These are phyloP conservation scores for Actinernus sp. DNA, from an alignment of 92 coral and sea anemone species.

Conservation along the genomic window DNA sequence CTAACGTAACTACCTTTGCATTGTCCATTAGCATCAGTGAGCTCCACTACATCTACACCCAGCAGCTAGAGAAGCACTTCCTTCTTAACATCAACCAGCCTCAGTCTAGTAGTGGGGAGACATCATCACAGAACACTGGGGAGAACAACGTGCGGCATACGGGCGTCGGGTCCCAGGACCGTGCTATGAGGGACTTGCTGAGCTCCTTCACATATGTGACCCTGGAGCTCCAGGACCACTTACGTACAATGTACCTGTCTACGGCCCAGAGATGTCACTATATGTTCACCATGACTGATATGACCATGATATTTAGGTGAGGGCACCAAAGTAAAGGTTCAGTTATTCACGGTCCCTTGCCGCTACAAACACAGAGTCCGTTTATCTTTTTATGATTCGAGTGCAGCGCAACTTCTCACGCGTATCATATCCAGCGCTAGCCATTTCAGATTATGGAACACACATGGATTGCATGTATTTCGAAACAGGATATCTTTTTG, in stretches of 20 bases:
- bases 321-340: too few relatives aligned
- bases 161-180: constrained; percentile 77
- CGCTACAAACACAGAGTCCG: too few relatives aligned
- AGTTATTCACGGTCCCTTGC: too few relatives aligned
- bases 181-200: constrained; percentile 79
- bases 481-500: too few relatives aligned
- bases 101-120: constrained; percentile 71
- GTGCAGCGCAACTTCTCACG: too few relatives aligned
- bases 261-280: constrained; percentile 99
- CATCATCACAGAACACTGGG: constrained; percentile 74
- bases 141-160: constrained; percentile 67
- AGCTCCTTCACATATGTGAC: constrained; percentile 77
- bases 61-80: constrained; percentile 93
- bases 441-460: too few relatives aligned
- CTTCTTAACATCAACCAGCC: constrained; percentile 63
- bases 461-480: too few relatives aligned
- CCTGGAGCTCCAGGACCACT: constrained; percentile 88
- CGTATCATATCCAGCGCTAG: too few relatives aligned
- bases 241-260: constrained; percentile 92
- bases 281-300: constrained; percentile 97
- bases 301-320: constrained; percentile 99
- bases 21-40: constrained; percentile 73
- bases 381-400: too few relatives aligned
- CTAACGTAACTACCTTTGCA: too few relatives aligned
- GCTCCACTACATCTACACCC: constrained; percentile 92